These are phyloP conservation scores for Zaprionus gabonicus DNA, from an alignment of 1,140 invertebrate species.

Conservation along the genomic window DNA sequence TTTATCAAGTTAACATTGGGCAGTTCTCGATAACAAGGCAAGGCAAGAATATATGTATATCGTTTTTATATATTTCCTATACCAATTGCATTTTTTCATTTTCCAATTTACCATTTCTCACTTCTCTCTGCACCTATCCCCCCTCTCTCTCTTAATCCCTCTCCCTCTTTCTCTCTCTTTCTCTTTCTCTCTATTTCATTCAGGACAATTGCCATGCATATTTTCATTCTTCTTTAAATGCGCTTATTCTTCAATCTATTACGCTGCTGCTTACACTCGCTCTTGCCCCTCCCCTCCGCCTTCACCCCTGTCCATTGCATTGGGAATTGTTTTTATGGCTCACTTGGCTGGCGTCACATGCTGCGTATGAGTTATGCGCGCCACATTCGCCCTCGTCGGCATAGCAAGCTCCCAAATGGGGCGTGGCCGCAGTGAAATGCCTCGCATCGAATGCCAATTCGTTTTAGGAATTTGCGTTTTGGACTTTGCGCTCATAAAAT, in stretches of 20 bases:
- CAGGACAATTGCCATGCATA: constrained; percentile 17
- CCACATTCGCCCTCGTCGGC: constrained; percentile 64
- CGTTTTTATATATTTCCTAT: too few species aligned
- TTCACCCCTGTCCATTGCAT: not conserved
- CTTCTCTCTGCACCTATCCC: not conserved
- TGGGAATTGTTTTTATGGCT: constrained; percentile 33
- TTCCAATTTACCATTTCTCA: not conserved
- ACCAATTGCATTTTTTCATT: not conserved
- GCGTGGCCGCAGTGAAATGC: constrained; percentile 9
- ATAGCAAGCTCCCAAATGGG: constrained; percentile 36
- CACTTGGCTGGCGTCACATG: constrained; percentile 57
- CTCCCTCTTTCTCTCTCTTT: not conserved
- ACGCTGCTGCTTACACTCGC: not conserved
- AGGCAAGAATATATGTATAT: too few species aligned
- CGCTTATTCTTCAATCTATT: constrained; percentile 8
- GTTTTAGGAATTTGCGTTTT: constrained; percentile 43
- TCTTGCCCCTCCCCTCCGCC: not conserved
- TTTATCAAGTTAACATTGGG: not conserved
- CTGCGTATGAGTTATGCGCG: constrained; percentile 76
- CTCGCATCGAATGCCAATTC: constrained; percentile 61
- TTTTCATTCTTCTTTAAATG: not conserved
- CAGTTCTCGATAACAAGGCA: not conserved
- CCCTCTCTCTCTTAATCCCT: too few species aligned
- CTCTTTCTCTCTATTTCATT: constrained; percentile 1
- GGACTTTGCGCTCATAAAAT: constrained; percentile 74